phyloP scores from a whole-genome alignment of 2,888 invertebrate genomes.

The Cheilosia vernalis region DNA sequence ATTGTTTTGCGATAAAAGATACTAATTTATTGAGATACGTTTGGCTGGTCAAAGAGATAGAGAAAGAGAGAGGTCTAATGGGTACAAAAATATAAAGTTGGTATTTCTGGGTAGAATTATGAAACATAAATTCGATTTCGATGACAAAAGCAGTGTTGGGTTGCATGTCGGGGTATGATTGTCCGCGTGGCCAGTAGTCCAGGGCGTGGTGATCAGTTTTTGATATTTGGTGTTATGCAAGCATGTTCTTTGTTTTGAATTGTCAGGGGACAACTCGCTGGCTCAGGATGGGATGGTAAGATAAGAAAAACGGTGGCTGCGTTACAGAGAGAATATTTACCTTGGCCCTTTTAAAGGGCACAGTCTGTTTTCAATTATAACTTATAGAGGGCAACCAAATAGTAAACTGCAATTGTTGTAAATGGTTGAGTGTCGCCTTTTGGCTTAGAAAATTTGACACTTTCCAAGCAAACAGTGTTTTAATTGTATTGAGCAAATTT shows the following conservation, averaged over 20 bases:
- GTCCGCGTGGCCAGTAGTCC: constrained; percentile 31
- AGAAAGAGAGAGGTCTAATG: constrained; percentile 33
- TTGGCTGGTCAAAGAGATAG: neutral
- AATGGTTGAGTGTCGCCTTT: too few relatives aligned
- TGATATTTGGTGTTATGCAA: too few relatives aligned
- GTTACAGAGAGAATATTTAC: neutral
- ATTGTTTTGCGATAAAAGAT: constrained; percentile 69
- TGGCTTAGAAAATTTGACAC: too few relatives aligned
- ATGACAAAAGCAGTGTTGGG: constrained; percentile 57
- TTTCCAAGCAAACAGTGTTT: neutral
- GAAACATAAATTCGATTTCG: constrained; percentile 69
- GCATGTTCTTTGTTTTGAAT: neutral
- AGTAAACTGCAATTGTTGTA: too few relatives aligned
- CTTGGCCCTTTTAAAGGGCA: too few relatives aligned
- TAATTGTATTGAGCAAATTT: neutral
- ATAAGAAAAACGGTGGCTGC: constrained; percentile 40
- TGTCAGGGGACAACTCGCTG: neutral
- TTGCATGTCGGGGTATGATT: constrained; percentile 11
- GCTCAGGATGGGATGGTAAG: neutral
- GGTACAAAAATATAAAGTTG: constrained; percentile 44
- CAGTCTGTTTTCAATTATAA: neutral
- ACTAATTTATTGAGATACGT: constrained; percentile 64
- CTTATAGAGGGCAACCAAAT: too few relatives aligned
- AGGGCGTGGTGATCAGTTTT: constrained; percentile 22
- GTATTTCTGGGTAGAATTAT: constrained; percentile 48